Evolutionary conservation across 92 coral and sea anemone genomes (phyloP), one percentile per base, ranked within the genome.

Genomic region (Actinostola sp.): DNA sequence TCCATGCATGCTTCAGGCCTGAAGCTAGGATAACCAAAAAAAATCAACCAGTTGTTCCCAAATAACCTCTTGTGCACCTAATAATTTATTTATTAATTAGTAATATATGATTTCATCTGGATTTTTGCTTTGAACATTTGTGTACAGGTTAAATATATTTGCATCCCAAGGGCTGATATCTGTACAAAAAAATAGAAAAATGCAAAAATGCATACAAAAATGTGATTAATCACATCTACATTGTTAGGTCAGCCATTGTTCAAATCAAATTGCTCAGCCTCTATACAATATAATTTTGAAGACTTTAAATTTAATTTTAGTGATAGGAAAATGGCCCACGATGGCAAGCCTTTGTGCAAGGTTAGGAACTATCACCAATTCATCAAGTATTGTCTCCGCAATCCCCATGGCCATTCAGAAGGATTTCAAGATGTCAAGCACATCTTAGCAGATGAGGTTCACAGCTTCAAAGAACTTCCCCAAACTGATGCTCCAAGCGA

Each of bases 401-500:
- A 36, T 36, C 0, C 6, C 51, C 8, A 19, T 25, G 1, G 8
- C 31, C 1, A 0, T 4, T 28, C 19, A 36, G 57, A 35, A 17
- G 8, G 7, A 15, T 5, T 53, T 7, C 5, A 11, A 1, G 42
- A 65, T 10, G 33, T 65, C 3, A 29, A 28, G 33, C 71, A 65
- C 21, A 42, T 65, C 21, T 12, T 65, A 2, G 36, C 39, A 19
- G 71, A 65, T 19, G 71, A 65, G 17, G 56, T 44, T 12, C 71
- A 65, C 3, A 65, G 42, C 56, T 65, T 34, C 38, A 21, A 65
- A 27, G 35, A 24, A 6, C 8, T 41, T 10, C 56, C 71, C 24
- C 5, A 3, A 2, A 15, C 13, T 23, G 41, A 1, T 7, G 30
- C 1, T 13, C 29, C 51, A 8, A 1, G 2, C 9, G 21, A 30